Evolutionary conservation across 1,140 invertebrate genomes (phyloP).

Genomic region (Trachymyrmex septentrionalis): DNA sequence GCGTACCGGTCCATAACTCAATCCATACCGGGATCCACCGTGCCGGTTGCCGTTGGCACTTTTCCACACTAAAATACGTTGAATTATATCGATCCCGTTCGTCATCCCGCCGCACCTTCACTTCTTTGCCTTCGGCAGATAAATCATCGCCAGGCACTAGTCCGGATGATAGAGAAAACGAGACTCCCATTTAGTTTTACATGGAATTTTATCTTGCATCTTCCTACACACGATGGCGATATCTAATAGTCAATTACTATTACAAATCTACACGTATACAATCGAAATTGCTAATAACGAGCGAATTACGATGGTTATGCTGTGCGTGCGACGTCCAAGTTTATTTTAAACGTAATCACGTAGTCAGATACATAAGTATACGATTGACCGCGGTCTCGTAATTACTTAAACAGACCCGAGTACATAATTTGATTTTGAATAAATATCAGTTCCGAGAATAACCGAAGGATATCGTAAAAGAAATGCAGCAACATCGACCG

Average conservation of each 20-base stretch:
- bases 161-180: conserved; percentile 19
- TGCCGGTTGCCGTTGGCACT: conserved; percentile 74
- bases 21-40: conserved; percentile 63
- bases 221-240: not conserved
- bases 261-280: not conserved
- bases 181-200: conserved; percentile 63
- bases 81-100: conserved; percentile 60
- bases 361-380: conserved; percentile 3
- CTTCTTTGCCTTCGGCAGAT: conserved; percentile 14
- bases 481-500: conserved; percentile 18
- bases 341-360: conserved; percentile 23
- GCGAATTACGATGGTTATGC: conserved; percentile 6
- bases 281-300: not conserved
- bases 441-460: conserved; percentile 46
- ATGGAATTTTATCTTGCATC: conserved; percentile 71
- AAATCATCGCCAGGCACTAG: conserved; percentile 12
- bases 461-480: conserved; percentile 1
- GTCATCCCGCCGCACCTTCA: conserved; percentile 19
- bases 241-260: not conserved
- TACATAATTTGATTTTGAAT: conserved; percentile 63
- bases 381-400: conserved; percentile 29
- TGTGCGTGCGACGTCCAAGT: conserved; percentile 33
- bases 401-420: conserved; percentile 59
- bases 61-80: conserved; percentile 70
- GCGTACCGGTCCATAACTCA: not conserved